A percentile compares a stretch with the other conserved stretches of the same genome.
Evolutionary conservation across 2,888 invertebrate genomes (phyloP).

Genomic region (Andrena hattorfiana): DNA sequence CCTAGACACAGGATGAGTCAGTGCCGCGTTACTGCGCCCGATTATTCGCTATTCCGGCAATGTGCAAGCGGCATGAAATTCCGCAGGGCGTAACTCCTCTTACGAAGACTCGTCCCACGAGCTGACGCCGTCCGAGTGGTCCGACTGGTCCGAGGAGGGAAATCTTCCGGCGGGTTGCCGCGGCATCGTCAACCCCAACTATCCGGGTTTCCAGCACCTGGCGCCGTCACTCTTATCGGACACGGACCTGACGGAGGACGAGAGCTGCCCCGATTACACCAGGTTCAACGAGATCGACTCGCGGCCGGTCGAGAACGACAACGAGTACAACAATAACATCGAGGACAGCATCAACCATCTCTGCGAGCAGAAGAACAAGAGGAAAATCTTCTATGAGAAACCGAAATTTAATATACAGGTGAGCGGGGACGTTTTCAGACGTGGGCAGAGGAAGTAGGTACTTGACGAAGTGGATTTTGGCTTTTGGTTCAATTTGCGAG

Average conservation of each 20-base stretch:
- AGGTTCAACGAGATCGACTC: constrained; percentile 86
- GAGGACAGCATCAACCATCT: constrained; percentile 86
- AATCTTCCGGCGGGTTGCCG: constrained; percentile 85
- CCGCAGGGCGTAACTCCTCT: constrained; percentile 73
- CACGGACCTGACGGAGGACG: constrained; percentile 85
- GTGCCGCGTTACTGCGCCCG: constrained; percentile 35
- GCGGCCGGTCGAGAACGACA: constrained; percentile 85
- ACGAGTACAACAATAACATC: constrained; percentile 85
- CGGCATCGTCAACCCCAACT: constrained; percentile 93
- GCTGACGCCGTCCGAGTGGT: constrained; percentile 79
- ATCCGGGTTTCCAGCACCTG: constrained; percentile 93
- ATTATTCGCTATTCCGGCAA: constrained; percentile 61
- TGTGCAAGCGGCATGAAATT: constrained; percentile 61
- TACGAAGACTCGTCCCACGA: constrained; percentile 74
- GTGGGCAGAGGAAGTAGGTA: too few species aligned
- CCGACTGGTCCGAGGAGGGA: constrained; percentile 83
- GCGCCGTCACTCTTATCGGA: constrained; percentile 86
- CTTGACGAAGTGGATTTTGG: too few species aligned
- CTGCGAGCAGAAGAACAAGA: constrained; percentile 86
- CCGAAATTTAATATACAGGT: constrained; percentile 86
- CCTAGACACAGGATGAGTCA: constrained; percentile 60
- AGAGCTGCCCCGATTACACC: constrained; percentile 86
- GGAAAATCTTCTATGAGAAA: constrained; percentile 87
- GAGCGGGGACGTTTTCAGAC: constrained; percentile 22
- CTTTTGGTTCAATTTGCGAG: too few species aligned